These are phyloP conservation scores for Musca domestica DNA, from an alignment of 1,140 invertebrate genomes.

Conservation along the genomic window DNA sequence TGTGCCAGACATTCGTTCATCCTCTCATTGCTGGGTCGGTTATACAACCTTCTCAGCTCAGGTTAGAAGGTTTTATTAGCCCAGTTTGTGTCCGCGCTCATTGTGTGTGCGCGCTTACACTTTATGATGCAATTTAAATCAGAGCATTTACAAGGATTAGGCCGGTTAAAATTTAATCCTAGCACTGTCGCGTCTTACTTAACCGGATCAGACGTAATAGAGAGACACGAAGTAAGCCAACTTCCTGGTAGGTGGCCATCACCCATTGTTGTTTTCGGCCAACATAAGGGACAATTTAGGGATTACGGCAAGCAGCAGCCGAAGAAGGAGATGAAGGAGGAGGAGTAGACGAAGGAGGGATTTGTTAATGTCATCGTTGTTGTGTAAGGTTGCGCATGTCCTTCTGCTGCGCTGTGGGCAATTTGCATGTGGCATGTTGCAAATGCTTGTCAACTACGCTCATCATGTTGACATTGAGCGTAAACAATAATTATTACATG, in stretches of 20 bases:
- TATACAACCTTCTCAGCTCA: conserved; percentile 8
- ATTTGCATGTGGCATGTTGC: too few species aligned
- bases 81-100: neutral
- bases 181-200: too few species aligned
- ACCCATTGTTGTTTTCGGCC: too few species aligned
- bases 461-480: too few species aligned
- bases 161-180: neutral
- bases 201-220: too few species aligned
- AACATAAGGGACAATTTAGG: too few species aligned
- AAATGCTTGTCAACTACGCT: too few species aligned
- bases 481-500: neutral
- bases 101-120: conserved; percentile 3
- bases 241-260: conserved; percentile 4
- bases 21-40: neutral
- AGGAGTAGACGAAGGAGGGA: neutral
- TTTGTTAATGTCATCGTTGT: neutral
- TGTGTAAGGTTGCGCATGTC: conserved; percentile 20
- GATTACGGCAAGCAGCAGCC: too few species aligned
- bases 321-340: too few species aligned
- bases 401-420: too few species aligned
- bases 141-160: conserved; percentile 20
- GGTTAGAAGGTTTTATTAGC: too few species aligned
- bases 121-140: conserved; percentile 25
- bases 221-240: neutral
- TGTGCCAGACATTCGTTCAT: too few species aligned